Base-by-base conservation (phyloP, 2,113 vertebrate species). In the Misgurnus anguillicaudatus region DNA sequence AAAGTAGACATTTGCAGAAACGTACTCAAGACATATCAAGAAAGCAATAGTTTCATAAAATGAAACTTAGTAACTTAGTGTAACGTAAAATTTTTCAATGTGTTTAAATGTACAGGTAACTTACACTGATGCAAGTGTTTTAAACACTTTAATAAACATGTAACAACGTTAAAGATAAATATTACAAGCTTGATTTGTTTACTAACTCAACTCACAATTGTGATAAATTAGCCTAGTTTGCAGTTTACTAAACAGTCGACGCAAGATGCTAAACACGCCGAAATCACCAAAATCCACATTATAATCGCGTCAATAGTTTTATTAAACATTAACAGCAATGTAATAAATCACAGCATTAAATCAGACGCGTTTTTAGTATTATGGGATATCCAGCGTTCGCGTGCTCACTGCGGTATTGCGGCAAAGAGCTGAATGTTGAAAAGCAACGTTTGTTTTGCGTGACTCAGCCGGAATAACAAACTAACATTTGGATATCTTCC, bases 381-480 rank as follows among this genome's bases (percentile, higher is more conserved):
- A 3, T 3, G 70, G 55, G 39, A 47, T 38, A n/a, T 6, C 42
- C 5, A 4, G 4, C 9, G 58, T 47, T 53, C 74, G n/a, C 67
- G 39, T 68, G 81, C 79, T 77, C 11, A 65, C 9, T 51, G 67
- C 67, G 73, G 82, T 79, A 88, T 85, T 90, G 87, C 89, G 89
- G 87, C 90, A 90, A 85, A n/a, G 76, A 67, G 80, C 47, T 19
- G 79, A 77, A 70, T 81, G 72, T 47, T 57, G 72, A 48, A 71
- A 79, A 36, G 24, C 14, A 42, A 71, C 24, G 36, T 42, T 24
- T 13, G 42, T 10, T 31, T 68, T 24, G 74, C 82, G 85, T 92
- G 92, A 93, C 91, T 92, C 91, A 93, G 90, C 91, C 86, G 68
- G 42, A 64, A 53, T 53, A 76, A n/a, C 0, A 51, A 5, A 38